A percentile compares a stretch with the other conserved stretches of the same genome.
Conservation (phyloP, 2,888 invertebrate species). For the Smittia sp. region DNA sequence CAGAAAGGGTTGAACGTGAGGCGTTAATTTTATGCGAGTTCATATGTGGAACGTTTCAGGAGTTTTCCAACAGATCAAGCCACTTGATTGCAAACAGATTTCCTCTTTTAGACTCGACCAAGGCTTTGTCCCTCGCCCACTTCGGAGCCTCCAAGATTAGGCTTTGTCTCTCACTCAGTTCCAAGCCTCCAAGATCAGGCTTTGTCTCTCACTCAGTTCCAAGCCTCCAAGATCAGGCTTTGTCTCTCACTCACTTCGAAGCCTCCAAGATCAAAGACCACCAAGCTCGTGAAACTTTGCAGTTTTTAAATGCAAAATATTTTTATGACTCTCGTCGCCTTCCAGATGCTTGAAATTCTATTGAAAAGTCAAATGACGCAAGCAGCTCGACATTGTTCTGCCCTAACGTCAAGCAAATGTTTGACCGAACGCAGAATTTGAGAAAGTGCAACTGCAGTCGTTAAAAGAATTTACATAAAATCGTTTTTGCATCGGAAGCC, state of each 20-base stretch:
- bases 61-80: conserved; percentile 32
- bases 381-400: background rate
- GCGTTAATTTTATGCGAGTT: conserved; percentile 36
- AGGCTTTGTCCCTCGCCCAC: no score
- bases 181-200: no score
- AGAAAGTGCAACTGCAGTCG: conserved; percentile 17
- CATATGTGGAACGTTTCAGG: conserved; percentile 3
- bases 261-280: conserved; percentile 25
- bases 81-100: conserved; percentile 31
- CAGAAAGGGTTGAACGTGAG: conserved; percentile 37
- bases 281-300: background rate
- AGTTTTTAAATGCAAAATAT: conserved; percentile 29
- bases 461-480: conserved; percentile 1
- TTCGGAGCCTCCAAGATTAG: no score
- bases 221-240: no score
- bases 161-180: no score
- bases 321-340: background rate
- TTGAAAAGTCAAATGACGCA: conserved; percentile 32
- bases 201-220: no score
- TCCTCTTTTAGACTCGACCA: no score
- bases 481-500: background rate
- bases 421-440: background rate
- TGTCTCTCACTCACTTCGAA: no score
- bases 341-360: conserved; percentile 18
- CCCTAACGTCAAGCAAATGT: conserved; percentile 18